phyloP scores from a whole-genome alignment of 2,888 invertebrate genomes.

The Trichacis sp. region DNA sequence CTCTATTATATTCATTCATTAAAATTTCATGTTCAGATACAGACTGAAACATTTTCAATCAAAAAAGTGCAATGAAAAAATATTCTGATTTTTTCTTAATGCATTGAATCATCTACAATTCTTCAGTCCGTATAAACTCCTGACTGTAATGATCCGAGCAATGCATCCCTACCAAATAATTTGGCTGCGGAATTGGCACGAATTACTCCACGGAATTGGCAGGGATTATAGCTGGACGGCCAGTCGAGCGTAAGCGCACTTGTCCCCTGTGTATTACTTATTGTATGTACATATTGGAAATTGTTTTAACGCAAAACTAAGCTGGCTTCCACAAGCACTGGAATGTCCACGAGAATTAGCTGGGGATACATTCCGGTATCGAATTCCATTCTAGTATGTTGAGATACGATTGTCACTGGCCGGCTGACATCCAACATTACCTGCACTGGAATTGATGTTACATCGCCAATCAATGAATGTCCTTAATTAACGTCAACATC shows the following conservation, averaged over 20 bases:
- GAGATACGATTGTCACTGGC: constrained; percentile 31
- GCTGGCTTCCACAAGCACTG: constrained; percentile 18
- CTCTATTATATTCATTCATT: too few relatives aligned
- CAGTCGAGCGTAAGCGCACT: not conserved
- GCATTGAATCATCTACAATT: too few relatives aligned
- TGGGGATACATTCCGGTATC: constrained; percentile 35
- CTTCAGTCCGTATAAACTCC: too few relatives aligned
- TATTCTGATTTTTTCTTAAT: too few relatives aligned
- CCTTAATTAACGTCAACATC: constrained; percentile 33
- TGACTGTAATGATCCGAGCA: too few relatives aligned
- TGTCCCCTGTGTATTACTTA: constrained; percentile 13
- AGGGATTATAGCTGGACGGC: not conserved
- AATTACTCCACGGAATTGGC: not conserved
- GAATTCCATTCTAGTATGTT: constrained; percentile 26
- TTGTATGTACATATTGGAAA: constrained; percentile 18
- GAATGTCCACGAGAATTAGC: constrained; percentile 36
- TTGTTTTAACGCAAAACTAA: constrained; percentile 35
- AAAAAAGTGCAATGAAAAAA: too few relatives aligned
- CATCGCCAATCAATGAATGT: constrained; percentile 32
- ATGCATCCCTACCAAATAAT: too few relatives aligned
- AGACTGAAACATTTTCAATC: too few relatives aligned
- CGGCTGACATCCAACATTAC: constrained; percentile 24
- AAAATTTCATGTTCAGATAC: too few relatives aligned
- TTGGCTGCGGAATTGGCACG: not conserved
- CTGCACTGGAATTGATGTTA: constrained; percentile 30